Conservation (phyloP, 2,113 vertebrate genomes). For the Pica pica region DNA sequence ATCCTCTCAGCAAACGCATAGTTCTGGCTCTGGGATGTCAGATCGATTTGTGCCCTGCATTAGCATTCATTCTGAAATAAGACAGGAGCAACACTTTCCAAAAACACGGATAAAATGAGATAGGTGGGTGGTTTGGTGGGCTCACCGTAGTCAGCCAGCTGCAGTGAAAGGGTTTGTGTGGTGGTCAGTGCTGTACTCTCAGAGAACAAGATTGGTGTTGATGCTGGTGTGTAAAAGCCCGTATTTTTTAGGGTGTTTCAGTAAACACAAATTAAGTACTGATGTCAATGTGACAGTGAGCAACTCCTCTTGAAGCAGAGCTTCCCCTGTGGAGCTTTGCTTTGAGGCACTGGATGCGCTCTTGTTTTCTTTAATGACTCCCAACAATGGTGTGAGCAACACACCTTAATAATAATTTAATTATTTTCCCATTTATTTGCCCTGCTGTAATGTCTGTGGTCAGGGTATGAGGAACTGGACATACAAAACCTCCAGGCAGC, state of each 20-base stretch:
- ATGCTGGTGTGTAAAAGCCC: neutral
- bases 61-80: constrained; percentile 68
- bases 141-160: neutral
- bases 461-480: neutral
- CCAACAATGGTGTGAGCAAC: fast-evolving
- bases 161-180: neutral
- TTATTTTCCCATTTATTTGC: neutral
- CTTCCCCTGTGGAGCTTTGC: neutral
- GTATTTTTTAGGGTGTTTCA: neutral
- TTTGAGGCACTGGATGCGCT: neutral
- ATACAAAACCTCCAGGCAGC: neutral
- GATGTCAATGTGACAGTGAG: neutral
- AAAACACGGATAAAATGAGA: neutral
- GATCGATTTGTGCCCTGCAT: neutral
- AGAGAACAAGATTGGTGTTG: neutral
- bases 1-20: constrained; percentile 33
- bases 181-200: no score
- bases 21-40: neutral
- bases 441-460: neutral
- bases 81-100: neutral
- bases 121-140: neutral
- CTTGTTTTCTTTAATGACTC: neutral
- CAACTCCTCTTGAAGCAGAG: neutral
- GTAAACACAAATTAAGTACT: neutral
- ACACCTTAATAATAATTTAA: neutral